Percentiles rank a stretch among this genome's conserved stretches.
phyloP scores from a whole-genome alignment of 2,113 vertebrate species.

The Erpornis zantholeuca region DNA sequence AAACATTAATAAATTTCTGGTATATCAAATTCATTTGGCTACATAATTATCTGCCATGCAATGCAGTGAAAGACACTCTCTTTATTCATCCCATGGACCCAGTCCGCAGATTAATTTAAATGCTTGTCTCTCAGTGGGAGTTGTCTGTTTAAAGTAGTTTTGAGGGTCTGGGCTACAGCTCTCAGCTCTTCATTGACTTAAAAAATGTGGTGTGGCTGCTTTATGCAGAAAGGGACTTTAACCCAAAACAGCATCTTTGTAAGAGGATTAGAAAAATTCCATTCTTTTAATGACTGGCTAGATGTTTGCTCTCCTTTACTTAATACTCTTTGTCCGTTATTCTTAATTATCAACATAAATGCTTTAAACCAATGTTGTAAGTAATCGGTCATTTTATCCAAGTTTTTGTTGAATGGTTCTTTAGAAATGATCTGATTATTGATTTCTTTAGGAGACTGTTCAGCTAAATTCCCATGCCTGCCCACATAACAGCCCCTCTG shows the following conservation, averaged over 20 bases:
- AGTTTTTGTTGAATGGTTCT: background rate
- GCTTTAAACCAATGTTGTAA: conserved; percentile 35
- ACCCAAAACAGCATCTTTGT: conserved; percentile 63
- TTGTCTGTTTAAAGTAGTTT: conserved; percentile 35
- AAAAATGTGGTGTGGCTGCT: conserved; percentile 44
- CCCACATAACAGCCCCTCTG: background rate
- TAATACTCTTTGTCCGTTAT: conserved; percentile 45
- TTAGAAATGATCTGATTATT: conserved; percentile 39
- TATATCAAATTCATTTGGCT: conserved; percentile 13
- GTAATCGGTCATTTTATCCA: conserved; percentile 22
- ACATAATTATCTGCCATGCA: background rate
- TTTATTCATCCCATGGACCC: background rate
- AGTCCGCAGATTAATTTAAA: background rate
- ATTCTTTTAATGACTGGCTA: conserved; percentile 54
- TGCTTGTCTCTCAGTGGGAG: conserved; percentile 33
- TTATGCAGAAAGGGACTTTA: conserved; percentile 49
- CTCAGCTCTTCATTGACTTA: conserved; percentile 36
- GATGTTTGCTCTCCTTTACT: conserved; percentile 49
- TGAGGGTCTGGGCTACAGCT: background rate
- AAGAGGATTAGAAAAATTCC: conserved; percentile 72
- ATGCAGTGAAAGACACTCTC: background rate
- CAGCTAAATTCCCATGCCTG: background rate
- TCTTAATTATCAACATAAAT: conserved; percentile 52
- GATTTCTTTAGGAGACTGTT: background rate
- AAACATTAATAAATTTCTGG: background rate